A percentile compares a stretch with the other conserved stretches of the same genome.
Evolutionary conservation across 2,797 vertebrate species (phyloP).

Genomic region (Syngnathus acus): DNA sequence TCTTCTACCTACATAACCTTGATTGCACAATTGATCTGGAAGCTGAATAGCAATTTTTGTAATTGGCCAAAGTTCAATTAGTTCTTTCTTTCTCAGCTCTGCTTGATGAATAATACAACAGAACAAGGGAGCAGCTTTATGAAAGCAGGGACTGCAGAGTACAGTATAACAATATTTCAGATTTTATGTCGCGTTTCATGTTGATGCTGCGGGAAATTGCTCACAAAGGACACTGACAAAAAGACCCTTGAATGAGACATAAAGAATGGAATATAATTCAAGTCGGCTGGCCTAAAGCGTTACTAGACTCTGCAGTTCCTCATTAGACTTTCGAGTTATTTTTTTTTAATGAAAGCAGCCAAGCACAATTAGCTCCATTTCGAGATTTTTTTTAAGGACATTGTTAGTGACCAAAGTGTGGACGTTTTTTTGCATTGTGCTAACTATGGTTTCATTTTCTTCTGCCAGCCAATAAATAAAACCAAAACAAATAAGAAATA

Average conservation of each 20-base stretch:
- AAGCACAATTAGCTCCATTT: constrained; percentile 23
- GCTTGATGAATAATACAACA: constrained; percentile 54
- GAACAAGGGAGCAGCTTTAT: constrained; percentile 33
- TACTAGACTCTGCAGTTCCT: constrained; percentile 15
- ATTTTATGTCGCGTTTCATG: constrained; percentile 43
- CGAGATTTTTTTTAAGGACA: neutral
- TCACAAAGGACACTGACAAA: constrained; percentile 33
- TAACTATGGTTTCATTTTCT: neutral
- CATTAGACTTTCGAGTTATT: constrained; percentile 4
- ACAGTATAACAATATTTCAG: constrained; percentile 41
- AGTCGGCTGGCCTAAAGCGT: constrained; percentile 9
- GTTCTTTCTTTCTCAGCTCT: constrained; percentile 27
- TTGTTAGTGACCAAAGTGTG: neutral
- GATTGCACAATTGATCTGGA: constrained; percentile 16
- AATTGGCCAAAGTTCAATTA: constrained; percentile 42
- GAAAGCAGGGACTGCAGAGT: constrained; percentile 27
- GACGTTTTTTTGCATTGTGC: neutral
- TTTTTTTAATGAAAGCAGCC: constrained; percentile 14
- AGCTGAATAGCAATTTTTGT: constrained; percentile 26
- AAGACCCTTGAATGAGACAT: constrained; percentile 30
- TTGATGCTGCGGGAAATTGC: constrained; percentile 30
- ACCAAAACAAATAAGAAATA: neutral
- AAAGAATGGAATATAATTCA: constrained; percentile 28
- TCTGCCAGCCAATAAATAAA: neutral
- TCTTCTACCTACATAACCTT: too few species aligned